Conservation (phyloP, 2,113 vertebrate species). For the Rynchops niger region DNA sequence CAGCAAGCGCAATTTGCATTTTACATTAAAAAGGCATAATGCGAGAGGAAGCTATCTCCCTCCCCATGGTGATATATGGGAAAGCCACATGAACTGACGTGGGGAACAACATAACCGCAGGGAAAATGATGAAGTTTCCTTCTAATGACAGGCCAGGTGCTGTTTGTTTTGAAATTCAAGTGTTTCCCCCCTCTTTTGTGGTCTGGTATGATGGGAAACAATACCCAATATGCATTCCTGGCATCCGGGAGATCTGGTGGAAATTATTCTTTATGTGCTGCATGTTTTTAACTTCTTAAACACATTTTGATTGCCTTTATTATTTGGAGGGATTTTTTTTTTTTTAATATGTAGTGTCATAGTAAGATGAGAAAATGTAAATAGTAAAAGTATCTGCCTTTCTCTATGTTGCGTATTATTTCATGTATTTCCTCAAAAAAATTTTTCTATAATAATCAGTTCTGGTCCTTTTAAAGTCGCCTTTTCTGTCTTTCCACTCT, state of each 20-base stretch:
- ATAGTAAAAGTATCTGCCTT: not conserved
- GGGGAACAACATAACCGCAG: too few relatives aligned
- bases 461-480: not conserved
- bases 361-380: not conserved
- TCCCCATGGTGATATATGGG: rapidly evolving
- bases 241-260: rapidly evolving
- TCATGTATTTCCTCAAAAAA: not conserved
- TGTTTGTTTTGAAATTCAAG: not conserved
- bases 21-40: not conserved
- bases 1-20: not conserved
- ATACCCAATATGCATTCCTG: rapidly evolving
- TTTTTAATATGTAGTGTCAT: not conserved
- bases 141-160: not conserved
- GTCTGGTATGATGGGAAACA: rapidly evolving
- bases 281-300: not conserved
- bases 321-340: not conserved
- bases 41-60: not conserved
- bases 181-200: not conserved
- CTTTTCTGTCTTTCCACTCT: not conserved
- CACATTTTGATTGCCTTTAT: rapidly evolving
- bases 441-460: not conserved
- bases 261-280: not conserved
- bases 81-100: not conserved
- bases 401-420: rapidly evolving
- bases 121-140: not conserved